Base-by-base conservation (phyloP, 2,113 vertebrate species). In the Gymnorhina tibicen region DNA sequence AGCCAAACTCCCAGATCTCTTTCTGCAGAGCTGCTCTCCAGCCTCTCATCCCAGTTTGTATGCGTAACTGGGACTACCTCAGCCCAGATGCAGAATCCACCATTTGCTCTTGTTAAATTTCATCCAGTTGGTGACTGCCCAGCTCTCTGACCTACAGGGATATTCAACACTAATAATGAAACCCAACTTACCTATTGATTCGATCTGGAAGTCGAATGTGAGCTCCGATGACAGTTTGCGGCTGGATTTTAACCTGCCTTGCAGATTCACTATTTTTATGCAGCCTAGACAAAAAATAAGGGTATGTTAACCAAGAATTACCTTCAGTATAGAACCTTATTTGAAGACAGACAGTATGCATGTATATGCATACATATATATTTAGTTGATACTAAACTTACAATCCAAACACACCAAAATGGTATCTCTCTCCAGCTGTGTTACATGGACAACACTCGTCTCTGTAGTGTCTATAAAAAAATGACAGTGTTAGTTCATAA, bases 241-340 rank as follows among this genome's bases (percentile, higher is more conserved):
- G 97, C 99, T 99, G 94, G 99, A 99, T 98, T 99, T 99, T 97
- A 99, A 98, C 94, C 98, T 98, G 84, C 99, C 99, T 94, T 99
- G 99, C 78, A 99, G 98, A 97, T 99, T 99, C 75, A 99, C 99
- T 90, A 99, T 99, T 98, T 99, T 99, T 98, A 99, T 99, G 97
- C 98, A 99, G 86, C 99, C 99, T 99, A 82, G 70, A 94, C 58
- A 83, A 91, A 13, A 97, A 97, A 96, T 4, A 93, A 90, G 35
- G 7, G 35, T 8, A 47, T 28, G 30, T 96, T 47, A 95, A 67
- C 77, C 28, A 94, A 63, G 52, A 70, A 85, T 67, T 78, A 55
- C 27, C 75, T 39, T 39, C 87, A 87, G 39, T 8, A 46, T 17
- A 63, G 28, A 30, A 68, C 7, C 32, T 82, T 49, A 81, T 59